These are phyloP conservation scores for Ganaspis sp. DNA, from an alignment of 1,140 invertebrate species.

Conservation along the genomic window DNA sequence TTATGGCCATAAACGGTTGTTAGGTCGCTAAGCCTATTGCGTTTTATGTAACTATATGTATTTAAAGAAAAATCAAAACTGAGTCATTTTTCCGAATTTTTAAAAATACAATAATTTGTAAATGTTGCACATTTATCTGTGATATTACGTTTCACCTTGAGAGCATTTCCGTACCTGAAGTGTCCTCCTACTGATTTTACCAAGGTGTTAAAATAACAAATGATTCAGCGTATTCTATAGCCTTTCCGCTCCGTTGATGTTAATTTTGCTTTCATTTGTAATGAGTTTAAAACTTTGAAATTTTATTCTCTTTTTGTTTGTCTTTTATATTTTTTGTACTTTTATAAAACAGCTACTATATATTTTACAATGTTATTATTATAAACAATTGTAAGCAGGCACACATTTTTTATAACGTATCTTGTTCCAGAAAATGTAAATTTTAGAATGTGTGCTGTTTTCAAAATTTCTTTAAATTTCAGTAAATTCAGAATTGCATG, in stretches of 20 bases:
- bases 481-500: no score
- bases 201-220: conserved; percentile 11
- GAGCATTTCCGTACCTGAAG: conserved; percentile 21
- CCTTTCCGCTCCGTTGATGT: conserved; percentile 4
- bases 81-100: background rate
- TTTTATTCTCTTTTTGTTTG: background rate
- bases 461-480: no score
- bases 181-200: conserved; percentile 12
- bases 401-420: no score
- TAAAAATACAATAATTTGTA: background rate
- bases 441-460: no score
- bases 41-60: background rate
- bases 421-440: no score
- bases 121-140: background rate
- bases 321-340: background rate
- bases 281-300: background rate
- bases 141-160: background rate
- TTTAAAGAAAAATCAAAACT: background rate
- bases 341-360: background rate
- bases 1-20: conserved; percentile 50
- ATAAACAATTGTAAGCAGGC: no score
- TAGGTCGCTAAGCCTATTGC: conserved; percentile 5
- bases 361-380: background rate
- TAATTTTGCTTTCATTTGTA: background rate
- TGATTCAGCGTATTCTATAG: conserved; percentile 3